phyloP scores from a whole-genome alignment of 2,888 invertebrate genomes.

The Aleiodes alternator region DNA sequence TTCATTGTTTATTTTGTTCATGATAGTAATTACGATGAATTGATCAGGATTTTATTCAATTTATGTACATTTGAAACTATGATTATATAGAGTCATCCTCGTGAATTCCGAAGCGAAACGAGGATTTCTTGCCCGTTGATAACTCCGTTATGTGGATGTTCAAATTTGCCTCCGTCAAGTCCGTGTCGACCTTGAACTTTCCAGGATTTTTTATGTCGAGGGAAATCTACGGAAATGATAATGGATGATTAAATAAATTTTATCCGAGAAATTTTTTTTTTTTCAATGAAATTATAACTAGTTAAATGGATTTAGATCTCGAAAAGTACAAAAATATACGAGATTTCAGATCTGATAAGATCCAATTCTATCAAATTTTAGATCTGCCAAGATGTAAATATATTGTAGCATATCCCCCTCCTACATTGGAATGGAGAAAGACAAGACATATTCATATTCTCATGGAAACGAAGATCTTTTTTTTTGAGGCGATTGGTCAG shows the following conservation, averaged over 20 bases:
- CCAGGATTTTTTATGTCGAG: constrained; percentile 53
- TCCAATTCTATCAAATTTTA: too few species aligned
- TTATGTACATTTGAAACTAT: constrained; percentile 44
- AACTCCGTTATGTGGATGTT: constrained; percentile 57
- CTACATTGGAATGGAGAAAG: too few species aligned
- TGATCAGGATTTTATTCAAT: constrained; percentile 8
- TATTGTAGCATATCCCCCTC: too few species aligned
- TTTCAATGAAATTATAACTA: too few species aligned
- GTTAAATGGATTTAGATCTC: too few species aligned
- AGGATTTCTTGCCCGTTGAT: constrained; percentile 56
- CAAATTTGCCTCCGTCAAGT: constrained; percentile 58
- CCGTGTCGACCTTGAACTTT: constrained; percentile 59
- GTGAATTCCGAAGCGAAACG: constrained; percentile 60
- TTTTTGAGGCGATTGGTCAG: too few species aligned
- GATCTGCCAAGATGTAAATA: too few species aligned
- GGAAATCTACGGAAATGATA: constrained; percentile 50
- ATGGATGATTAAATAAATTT: background rate
- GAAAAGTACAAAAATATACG: too few species aligned
- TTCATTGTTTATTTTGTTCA: background rate
- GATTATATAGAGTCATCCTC: constrained; percentile 56
- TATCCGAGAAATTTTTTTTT: background rate
- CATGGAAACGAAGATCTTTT: too few species aligned
- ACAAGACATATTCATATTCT: too few species aligned
- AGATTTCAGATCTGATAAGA: too few species aligned
- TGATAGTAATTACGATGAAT: constrained; percentile 5